phyloP scores from a whole-genome alignment of 2,113 vertebrate genomes.

The Saccopteryx bilineata region DNA sequence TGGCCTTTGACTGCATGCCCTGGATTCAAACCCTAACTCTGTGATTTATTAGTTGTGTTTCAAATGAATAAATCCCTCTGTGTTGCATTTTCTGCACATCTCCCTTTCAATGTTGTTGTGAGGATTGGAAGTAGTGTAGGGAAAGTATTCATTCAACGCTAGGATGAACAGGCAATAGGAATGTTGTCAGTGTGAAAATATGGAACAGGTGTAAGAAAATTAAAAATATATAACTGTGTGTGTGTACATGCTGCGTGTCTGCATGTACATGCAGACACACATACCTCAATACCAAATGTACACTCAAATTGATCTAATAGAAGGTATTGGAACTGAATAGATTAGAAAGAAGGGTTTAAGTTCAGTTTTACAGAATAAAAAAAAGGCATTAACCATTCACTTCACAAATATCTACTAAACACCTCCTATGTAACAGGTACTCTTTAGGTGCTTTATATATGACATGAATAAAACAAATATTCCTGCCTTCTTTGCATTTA shows the following conservation, averaged over 20 bases:
- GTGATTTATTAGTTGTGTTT: background rate
- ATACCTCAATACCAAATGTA: background rate
- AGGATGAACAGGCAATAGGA: background rate
- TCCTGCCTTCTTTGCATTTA: background rate
- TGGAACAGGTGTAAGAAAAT: background rate
- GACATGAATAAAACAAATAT: background rate
- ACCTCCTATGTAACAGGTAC: background rate
- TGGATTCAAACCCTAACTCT: background rate
- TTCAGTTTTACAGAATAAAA: constrained; percentile 18
- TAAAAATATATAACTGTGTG: background rate
- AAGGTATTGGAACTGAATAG: background rate
- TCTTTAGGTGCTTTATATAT: background rate
- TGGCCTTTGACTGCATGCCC: background rate
- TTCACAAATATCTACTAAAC: background rate
- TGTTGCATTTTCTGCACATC: background rate
- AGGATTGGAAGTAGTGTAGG: background rate
- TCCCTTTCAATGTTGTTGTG: background rate
- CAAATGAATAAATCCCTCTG: background rate
- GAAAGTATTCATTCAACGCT: background rate
- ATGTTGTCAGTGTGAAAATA: background rate
- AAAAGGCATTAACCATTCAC: background rate
- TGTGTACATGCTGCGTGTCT: background rate
- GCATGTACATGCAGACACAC: background rate
- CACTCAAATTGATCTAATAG: background rate
- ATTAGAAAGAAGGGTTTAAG: background rate